These are phyloP conservation scores for Calidris pugnax DNA, from an alignment of 2,113 vertebrate species.

Conservation along the genomic window DNA sequence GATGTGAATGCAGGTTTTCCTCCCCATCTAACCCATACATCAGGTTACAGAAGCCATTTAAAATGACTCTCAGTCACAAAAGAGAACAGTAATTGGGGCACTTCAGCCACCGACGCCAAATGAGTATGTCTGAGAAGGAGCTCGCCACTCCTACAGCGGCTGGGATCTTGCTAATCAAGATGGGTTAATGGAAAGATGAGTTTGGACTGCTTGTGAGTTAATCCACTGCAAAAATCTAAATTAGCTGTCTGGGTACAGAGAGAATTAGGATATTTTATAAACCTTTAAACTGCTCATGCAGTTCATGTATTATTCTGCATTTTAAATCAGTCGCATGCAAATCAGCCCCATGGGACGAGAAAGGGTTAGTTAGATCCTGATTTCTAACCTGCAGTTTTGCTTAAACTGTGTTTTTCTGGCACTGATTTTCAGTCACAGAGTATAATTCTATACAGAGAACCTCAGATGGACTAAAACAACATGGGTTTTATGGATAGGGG, in stretches of 20 bases:
- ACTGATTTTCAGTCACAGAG: neutral
- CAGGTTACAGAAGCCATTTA: constrained; percentile 26
- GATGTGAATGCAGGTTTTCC: neutral
- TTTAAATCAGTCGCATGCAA: constrained; percentile 64
- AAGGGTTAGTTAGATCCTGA: constrained; percentile 35
- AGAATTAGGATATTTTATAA: constrained; percentile 60
- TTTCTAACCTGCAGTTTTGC: constrained; percentile 36
- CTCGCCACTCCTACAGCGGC: fast-evolving
- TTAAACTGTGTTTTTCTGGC: neutral
- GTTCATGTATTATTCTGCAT: constrained; percentile 59
- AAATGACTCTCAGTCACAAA: neutral
- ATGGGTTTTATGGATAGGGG: neutral
- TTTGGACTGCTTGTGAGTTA: constrained; percentile 44
- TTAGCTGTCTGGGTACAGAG: constrained; percentile 50
- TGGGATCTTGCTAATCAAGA: constrained; percentile 3
- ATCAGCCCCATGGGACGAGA: neutral
- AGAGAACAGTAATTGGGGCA: neutral
- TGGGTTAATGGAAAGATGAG: constrained; percentile 37
- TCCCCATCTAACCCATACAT: neutral
- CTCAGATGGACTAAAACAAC: neutral
- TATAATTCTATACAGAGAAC: neutral
- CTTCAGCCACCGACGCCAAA: neutral
- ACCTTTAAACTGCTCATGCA: constrained; percentile 56
- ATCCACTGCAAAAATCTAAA: constrained; percentile 61
- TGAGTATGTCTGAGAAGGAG: neutral